Base-by-base conservation (phyloP, 2,888 invertebrate species). In the Plagodis dolabraria region DNA sequence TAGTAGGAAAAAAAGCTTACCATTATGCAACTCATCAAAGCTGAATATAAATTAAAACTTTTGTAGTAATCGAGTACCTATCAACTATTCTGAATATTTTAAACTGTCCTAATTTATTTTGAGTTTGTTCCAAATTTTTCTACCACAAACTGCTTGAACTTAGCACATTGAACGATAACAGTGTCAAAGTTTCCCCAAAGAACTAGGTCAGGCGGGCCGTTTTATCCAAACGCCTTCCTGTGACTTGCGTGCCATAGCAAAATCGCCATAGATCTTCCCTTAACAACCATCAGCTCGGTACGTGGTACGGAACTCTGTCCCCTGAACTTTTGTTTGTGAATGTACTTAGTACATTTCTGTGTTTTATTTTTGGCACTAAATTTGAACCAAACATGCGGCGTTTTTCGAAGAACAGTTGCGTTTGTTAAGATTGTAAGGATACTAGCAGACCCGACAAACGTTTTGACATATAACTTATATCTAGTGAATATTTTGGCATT, bases 251-350 rank as follows among this genome's bases (percentile, higher is more conserved):
- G 69, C 47, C 63, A 54, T 58, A 56, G 63, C 60, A 67, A 57
- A 69, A 69, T 69, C 52, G 64, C 60, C 65, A 67, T 69, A 67
- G 67, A 69, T 67, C 65, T 69, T 67, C 48, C 54, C 33, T 46
- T 52, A 64, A 64, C 64, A 65, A 56, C 64, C 59, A 57, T 63
- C 62, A 61, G 54, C 64, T 63, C 58, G 64, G 63, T 63, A 62
- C 60, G 53, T 63, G 63, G 64, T 61, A 68, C 64, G 62, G 45
- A 54, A 50, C 47, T 49, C 46, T 54, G 53, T 53, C 47, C 43
- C 50, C 50, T 46, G 50, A 53, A 61, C 57, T 64, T 67, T 67
- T 64, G 56, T 63, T 62, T 64, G 22, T 22, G 22, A 58, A 62
- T 54, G 53, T 54, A 40, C 56, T 61, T 60, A 43, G 56, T 64